Percentiles rank a stretch among this genome's conserved stretches.
Evolutionary conservation across 1,140 invertebrate species (phyloP).

Genomic region (Zaprionus inermis): DNA sequence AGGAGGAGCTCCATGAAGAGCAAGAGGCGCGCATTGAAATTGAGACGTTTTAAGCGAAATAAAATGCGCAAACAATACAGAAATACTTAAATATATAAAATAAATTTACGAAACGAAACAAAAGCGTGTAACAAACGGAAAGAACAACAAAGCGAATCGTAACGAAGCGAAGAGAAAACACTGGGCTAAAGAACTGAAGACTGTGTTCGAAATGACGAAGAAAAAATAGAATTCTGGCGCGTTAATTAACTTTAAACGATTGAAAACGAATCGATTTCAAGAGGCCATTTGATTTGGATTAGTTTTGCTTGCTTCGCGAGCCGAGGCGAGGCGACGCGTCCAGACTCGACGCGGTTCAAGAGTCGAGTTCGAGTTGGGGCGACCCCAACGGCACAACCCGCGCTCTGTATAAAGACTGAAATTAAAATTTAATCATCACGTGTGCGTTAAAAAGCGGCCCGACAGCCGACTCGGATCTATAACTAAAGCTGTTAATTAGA

Average conservation of each 20-base stretch:
- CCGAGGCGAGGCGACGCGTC: not conserved
- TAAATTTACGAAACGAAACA: conserved; percentile 73
- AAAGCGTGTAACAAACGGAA: conserved; percentile 67
- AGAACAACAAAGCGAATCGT: conserved; percentile 41
- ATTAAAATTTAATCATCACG: conserved; percentile 83
- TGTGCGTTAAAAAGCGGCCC: conserved; percentile 69
- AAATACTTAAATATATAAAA: conserved; percentile 73
- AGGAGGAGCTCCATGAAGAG: conserved; percentile 1
- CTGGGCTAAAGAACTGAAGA: conserved; percentile 44
- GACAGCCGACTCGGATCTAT: conserved; percentile 35
- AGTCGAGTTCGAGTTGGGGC: conserved; percentile 28
- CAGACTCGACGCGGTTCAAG: conserved; percentile 30
- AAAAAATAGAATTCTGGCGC: conserved; percentile 70
- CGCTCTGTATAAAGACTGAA: conserved; percentile 52
- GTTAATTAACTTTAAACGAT: conserved; percentile 83
- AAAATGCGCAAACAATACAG: conserved; percentile 40
- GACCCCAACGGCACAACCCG: not conserved
- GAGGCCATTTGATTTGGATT: conserved; percentile 81
- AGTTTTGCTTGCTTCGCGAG: conserved; percentile 66
- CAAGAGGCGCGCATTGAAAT: conserved; percentile 72
- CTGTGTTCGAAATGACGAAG: conserved; percentile 42
- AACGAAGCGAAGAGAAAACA: conserved; percentile 29
- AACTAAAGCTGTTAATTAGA: conserved; percentile 77
- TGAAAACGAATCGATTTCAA: conserved; percentile 81
- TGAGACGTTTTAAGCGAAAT: conserved; percentile 60